phyloP scores from a whole-genome alignment of 2,113 vertebrate species.

The Carassius carassius region DNA sequence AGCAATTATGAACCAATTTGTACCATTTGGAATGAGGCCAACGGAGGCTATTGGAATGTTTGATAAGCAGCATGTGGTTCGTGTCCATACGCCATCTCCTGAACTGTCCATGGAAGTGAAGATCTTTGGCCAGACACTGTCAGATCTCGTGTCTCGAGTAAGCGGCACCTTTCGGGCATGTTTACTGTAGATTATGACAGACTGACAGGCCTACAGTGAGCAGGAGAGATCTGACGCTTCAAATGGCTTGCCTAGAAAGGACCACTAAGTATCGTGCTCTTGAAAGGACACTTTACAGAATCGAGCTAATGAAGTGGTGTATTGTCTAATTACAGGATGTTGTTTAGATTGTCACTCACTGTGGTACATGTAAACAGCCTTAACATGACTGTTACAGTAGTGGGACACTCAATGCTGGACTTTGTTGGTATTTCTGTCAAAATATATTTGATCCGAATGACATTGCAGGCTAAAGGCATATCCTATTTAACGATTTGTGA shows the following conservation, averaged over 20 bases:
- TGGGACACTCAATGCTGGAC: neutral
- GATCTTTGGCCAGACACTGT: constrained; percentile 35
- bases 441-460: constrained; percentile 18
- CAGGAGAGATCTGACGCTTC: constrained; percentile 9
- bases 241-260: constrained; percentile 42
- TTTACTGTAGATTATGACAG: constrained; percentile 20
- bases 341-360: constrained; percentile 42
- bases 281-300: constrained; percentile 31
- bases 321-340: constrained; percentile 37
- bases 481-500: neutral
- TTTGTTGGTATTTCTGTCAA: constrained; percentile 16
- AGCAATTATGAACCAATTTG: constrained; percentile 7
- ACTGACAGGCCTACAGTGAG: constrained; percentile 52
- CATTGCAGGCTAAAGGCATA: neutral
- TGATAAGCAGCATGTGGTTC: constrained; percentile 44
- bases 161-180: constrained; percentile 48
- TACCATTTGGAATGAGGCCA: constrained; percentile 12
- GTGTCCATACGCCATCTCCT: constrained; percentile 33
- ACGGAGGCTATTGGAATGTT: constrained; percentile 3
- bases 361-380: constrained; percentile 20
- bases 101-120: constrained; percentile 9
- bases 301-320: constrained; percentile 48
- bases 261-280: neutral
- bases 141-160: constrained; percentile 32
- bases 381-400: constrained; percentile 16